Conservation (phyloP, 2,797 vertebrate species). For the Trematomus bernacchii region DNA sequence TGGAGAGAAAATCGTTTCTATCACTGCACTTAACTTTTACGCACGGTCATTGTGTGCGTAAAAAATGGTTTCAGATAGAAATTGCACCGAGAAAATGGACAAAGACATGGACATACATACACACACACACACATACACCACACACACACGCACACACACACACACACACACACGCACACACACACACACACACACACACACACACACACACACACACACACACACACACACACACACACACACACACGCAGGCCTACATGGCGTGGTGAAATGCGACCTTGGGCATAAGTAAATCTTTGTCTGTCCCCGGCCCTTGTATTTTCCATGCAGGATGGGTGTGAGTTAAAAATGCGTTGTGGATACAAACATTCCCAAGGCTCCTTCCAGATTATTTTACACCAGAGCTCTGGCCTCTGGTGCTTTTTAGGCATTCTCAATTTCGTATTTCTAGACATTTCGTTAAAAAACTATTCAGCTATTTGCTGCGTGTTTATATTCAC, state of each 20-base stretch:
- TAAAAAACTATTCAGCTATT: too few relatives aligned
- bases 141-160: slow-evolving; percentile 23
- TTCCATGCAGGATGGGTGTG: slow-evolving; percentile 76
- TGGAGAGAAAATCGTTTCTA: slow-evolving; percentile 1
- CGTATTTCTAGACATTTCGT: too few relatives aligned
- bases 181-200: slow-evolving; percentile 7
- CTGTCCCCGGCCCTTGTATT: slow-evolving; percentile 66
- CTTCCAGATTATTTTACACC: slow-evolving; percentile 26
- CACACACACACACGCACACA: slow-evolving; percentile 20
- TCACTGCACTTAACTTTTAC: slow-evolving; percentile 33
- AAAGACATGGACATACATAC: too few relatives aligned
- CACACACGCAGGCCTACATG: slow-evolving; percentile 15
- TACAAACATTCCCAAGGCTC: slow-evolving; percentile 57
- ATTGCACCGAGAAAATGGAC: too few relatives aligned
- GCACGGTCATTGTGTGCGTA: slow-evolving; percentile 31
- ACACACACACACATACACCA: slow-evolving; percentile 1
- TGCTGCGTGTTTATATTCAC: too few relatives aligned
- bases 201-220: slow-evolving; percentile 22
- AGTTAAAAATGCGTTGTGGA: slow-evolving; percentile 48
- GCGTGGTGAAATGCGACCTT: slow-evolving; percentile 63
- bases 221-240: slow-evolving; percentile 26
- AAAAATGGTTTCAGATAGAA: slow-evolving; percentile 28
- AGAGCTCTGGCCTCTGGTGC: slow-evolving; percentile 9
- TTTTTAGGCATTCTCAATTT: not conserved
- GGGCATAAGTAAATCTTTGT: slow-evolving; percentile 76